Evolutionary conservation across 2,797 vertebrate genomes (phyloP).

Genomic region (Melanotaenia nigrans): DNA sequence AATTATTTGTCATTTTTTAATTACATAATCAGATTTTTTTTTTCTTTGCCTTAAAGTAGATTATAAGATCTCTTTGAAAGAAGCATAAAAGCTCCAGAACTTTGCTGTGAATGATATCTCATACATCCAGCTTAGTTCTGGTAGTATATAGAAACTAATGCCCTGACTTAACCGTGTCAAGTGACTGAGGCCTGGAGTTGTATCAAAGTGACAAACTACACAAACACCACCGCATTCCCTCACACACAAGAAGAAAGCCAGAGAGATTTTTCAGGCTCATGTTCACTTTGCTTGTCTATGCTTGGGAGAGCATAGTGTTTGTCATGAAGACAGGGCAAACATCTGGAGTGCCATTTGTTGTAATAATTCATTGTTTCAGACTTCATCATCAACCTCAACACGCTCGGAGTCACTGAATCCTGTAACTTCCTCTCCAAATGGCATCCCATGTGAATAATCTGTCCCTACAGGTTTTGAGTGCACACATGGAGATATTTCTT

Average conservation of each 20-base stretch:
- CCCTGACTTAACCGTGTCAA: slow-evolving; percentile 32
- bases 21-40: too few relatives aligned
- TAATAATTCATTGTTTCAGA: slow-evolving; percentile 69
- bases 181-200: slow-evolving; percentile 48
- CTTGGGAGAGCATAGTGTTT: slow-evolving; percentile 55
- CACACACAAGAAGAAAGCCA: slow-evolving; percentile 25
- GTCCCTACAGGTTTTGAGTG: slow-evolving; percentile 51
- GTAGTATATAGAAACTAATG: slow-evolving; percentile 45
- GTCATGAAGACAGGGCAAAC: slow-evolving; percentile 60
- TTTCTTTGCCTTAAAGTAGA: too few relatives aligned
- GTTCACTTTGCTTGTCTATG: slow-evolving; percentile 30
- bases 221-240: slow-evolving; percentile 10
- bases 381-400: slow-evolving; percentile 58
- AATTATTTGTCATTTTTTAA: too few relatives aligned
- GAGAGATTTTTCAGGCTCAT: slow-evolving; percentile 58
- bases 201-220: slow-evolving; percentile 39
- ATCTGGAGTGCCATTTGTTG: slow-evolving; percentile 72
- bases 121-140: neutral
- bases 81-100: neutral
- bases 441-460: slow-evolving; percentile 60
- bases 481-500: slow-evolving; percentile 58
- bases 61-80: too few relatives aligned
- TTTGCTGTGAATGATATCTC: slow-evolving; percentile 7
- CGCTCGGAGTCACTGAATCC: slow-evolving; percentile 46
- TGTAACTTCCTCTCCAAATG: slow-evolving; percentile 33